Percentiles rank a stretch among this genome's conserved stretches.
These are phyloP conservation scores for Muntiacus reevesi DNA, from an alignment of 2,113 vertebrate genomes.

Conservation along the genomic window DNA sequence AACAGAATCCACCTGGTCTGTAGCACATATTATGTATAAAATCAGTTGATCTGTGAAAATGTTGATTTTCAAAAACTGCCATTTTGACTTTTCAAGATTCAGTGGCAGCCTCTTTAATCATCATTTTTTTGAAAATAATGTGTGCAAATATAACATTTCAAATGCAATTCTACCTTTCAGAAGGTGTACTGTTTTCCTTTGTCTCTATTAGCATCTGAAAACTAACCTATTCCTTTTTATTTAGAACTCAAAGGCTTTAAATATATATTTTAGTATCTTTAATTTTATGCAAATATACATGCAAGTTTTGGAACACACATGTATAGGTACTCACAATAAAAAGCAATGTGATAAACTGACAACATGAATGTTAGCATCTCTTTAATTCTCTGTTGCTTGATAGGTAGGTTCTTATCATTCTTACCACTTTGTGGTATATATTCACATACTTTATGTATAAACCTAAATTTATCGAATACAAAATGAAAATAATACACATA, in stretches of 20 bases:
- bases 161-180: background rate
- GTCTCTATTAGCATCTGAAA: background rate
- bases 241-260: background rate
- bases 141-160: conserved; percentile 30
- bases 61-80: conserved; percentile 52
- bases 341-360: background rate
- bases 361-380: background rate
- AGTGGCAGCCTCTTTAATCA: background rate
- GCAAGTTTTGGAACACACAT: background rate
- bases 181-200: background rate
- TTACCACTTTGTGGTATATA: background rate
- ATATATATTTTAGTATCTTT: conserved; percentile 13
- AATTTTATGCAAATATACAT: background rate
- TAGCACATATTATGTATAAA: background rate
- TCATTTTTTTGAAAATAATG: conserved; percentile 35
- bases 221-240: background rate
- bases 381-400: background rate
- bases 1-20: background rate
- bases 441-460: background rate
- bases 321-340: background rate
- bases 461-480: background rate
- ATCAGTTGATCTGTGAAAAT: conserved; percentile 49
- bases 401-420: background rate
- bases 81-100: conserved; percentile 37
- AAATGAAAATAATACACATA: background rate